Evolutionary conservation across 2,888 invertebrate species (phyloP).

Genomic region (Drosophila buzzatii): DNA sequence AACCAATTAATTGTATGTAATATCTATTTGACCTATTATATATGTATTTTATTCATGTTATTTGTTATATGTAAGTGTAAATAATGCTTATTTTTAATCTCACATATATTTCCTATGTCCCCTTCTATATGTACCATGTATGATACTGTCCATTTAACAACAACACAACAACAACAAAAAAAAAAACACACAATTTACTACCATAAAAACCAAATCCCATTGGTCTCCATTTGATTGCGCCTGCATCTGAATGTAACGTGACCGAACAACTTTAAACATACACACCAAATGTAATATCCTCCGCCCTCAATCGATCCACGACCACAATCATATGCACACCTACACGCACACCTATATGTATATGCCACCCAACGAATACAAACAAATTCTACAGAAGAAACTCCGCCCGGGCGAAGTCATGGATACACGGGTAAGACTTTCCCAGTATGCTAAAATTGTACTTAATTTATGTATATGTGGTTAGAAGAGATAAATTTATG

Average conservation of each 20-base stretch:
- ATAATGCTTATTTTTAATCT: slow-evolving; percentile 42
- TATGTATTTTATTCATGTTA: slow-evolving; percentile 8
- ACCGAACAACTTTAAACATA: slow-evolving; percentile 34
- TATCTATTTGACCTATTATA: slow-evolving; percentile 1
- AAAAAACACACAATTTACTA: slow-evolving; percentile 36
- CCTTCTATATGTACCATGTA: slow-evolving; percentile 62
- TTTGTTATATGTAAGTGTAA: slow-evolving; percentile 23
- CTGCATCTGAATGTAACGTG: slow-evolving; percentile 26
- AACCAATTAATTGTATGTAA: slow-evolving; percentile 23
- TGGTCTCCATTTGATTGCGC: slow-evolving; percentile 29
- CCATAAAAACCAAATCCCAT: slow-evolving; percentile 27
- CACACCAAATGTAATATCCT: slow-evolving; percentile 47
- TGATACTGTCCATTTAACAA: slow-evolving; percentile 54
- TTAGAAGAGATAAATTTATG: too few relatives aligned
- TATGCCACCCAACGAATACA: slow-evolving; percentile 38
- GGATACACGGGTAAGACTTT: slow-evolving; percentile 94
- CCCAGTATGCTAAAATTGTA: slow-evolving; percentile 29
- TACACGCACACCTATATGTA: slow-evolving; percentile 25
- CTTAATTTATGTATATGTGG: too few relatives aligned
- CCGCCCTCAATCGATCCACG: slow-evolving; percentile 45
- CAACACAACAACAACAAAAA: slow-evolving; percentile 22
- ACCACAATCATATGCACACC: slow-evolving; percentile 21
- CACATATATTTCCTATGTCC: slow-evolving; percentile 58
- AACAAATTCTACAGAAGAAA: slow-evolving; percentile 85
- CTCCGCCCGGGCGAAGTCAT: slow-evolving; percentile 97